Conservation (phyloP, 2,888 invertebrate genomes). For the Watsonalla cultraria region DNA sequence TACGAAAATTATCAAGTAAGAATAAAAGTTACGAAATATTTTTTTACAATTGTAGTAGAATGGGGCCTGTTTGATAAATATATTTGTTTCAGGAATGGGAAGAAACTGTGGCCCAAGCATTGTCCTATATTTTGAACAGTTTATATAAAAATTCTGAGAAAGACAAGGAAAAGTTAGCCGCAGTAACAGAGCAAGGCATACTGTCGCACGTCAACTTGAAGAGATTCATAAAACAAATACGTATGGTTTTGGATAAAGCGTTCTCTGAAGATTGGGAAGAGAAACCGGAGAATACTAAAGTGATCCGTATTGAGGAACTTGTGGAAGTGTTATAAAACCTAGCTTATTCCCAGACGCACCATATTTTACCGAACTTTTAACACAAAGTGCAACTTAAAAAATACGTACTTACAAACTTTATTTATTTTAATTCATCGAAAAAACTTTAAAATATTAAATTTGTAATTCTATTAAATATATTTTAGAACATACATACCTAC, state of each 20-base stretch:
- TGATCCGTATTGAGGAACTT: conserved; percentile 61
- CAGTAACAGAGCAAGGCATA: conserved; percentile 68
- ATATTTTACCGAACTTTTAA: no score
- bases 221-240: conserved; percentile 61
- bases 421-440: no score
- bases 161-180: conserved; percentile 77
- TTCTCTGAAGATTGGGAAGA: conserved; percentile 38
- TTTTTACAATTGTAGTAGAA: no score
- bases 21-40: background rate
- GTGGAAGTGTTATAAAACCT: conserved; percentile 55
- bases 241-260: conserved; percentile 54
- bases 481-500: conserved; percentile 7
- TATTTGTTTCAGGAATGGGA: conserved; percentile 84
- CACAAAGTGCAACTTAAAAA: no score
- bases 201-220: conserved; percentile 65
- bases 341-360: background rate
- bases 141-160: conserved; percentile 81
- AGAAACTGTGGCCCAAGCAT: conserved; percentile 83
- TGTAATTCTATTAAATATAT: conserved; percentile 6
- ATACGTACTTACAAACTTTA: no score
- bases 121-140: conserved; percentile 82
- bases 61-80: no score
- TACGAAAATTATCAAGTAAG: conserved; percentile 63
- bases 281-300: conserved; percentile 19
- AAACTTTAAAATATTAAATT: conserved; percentile 5